These are phyloP conservation scores for Stenopsyche tienmushanensis DNA, from an alignment of 1,140 invertebrate species.

Conservation along the genomic window DNA sequence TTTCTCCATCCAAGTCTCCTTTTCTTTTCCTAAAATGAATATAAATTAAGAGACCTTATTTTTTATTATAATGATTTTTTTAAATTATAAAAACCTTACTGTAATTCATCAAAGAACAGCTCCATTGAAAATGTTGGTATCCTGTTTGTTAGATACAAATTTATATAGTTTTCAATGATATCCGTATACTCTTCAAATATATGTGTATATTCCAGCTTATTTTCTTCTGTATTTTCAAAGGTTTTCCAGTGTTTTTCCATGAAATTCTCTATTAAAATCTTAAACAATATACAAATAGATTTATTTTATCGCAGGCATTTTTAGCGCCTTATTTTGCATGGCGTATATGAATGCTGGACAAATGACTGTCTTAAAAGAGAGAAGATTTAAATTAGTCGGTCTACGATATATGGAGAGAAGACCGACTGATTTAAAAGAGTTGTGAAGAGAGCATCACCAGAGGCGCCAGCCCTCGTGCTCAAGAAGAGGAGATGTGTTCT, in stretches of 20 bases:
- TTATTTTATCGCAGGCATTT: background rate
- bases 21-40: slow-evolving; percentile 57
- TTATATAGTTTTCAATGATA: slow-evolving; percentile 64
- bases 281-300: slow-evolving; percentile 44
- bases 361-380: too few species aligned
- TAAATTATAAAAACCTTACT: slow-evolving; percentile 54
- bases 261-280: slow-evolving; percentile 62
- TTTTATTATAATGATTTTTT: slow-evolving; percentile 3
- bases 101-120: slow-evolving; percentile 60
- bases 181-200: slow-evolving; percentile 72
- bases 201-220: slow-evolving; percentile 71
- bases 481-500: too few species aligned
- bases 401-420: too few species aligned
- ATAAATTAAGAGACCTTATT: slow-evolving; percentile 11
- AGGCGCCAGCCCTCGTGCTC: too few species aligned
- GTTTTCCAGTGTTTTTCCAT: slow-evolving; percentile 67
- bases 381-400: too few species aligned
- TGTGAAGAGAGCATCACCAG: too few species aligned
- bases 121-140: slow-evolving; percentile 66
- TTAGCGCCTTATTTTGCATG: too few species aligned
- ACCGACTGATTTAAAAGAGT: too few species aligned
- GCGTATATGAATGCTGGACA: too few species aligned
- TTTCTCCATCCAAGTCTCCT: slow-evolving; percentile 69
- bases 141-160: slow-evolving; percentile 56
- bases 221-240: slow-evolving; percentile 71